A percentile compares a stretch with the other conserved stretches of the same genome.
Conservation (phyloP, 2,888 invertebrate genomes). For the Poecilus cupreus region DNA sequence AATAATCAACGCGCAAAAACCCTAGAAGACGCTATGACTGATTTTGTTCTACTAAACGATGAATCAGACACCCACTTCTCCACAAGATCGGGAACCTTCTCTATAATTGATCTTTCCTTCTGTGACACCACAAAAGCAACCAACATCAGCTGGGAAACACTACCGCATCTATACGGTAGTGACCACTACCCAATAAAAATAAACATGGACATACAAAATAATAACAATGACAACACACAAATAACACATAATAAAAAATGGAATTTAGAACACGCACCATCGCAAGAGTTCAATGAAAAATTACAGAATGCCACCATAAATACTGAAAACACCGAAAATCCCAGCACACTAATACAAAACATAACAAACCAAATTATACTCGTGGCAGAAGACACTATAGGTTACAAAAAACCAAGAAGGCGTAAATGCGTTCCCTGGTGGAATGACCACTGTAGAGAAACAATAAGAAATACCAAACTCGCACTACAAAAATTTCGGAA, state of each 20-base stretch:
- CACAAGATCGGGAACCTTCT: background rate
- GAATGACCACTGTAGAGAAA: conserved; percentile 5
- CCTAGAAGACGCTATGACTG: background rate
- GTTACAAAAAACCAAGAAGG: background rate
- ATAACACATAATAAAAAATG: background rate
- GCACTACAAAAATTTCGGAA: background rate
- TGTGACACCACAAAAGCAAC: background rate
- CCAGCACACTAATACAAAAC: background rate
- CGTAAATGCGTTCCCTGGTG: background rate
- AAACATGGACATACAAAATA: background rate
- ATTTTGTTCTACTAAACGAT: conserved; percentile 18
- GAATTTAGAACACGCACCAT: background rate
- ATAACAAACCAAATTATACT: background rate
- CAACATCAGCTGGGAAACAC: conserved; percentile 9
- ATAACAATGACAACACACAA: background rate
- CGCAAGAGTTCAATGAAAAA: background rate
- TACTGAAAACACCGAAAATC: background rate
- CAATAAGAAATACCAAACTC: background rate
- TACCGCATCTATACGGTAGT: background rate
- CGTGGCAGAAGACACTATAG: background rate
- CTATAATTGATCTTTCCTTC: conserved; percentile 15
- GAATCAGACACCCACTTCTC: background rate
- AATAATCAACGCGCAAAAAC: background rate
- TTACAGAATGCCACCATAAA: background rate
- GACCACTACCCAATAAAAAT: conserved; percentile 39